phyloP scores from a whole-genome alignment of 2,797 vertebrate genomes.

The Chaunax sp. region DNA sequence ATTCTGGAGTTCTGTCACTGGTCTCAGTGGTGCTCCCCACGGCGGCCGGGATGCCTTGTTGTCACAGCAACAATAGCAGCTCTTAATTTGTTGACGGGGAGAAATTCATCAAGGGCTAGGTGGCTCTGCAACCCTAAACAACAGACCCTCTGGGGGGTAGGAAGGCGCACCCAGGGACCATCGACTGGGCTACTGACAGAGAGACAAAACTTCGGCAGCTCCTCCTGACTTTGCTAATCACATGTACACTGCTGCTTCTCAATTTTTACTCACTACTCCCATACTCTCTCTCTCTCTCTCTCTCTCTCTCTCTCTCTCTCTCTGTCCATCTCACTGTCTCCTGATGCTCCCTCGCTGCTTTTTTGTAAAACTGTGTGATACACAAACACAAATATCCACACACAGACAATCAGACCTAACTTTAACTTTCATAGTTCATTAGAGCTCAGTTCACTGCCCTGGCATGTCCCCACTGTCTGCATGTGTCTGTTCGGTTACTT shows the following conservation, averaged over 20 bases:
- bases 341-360: constrained; percentile 30
- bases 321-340: constrained; percentile 15
- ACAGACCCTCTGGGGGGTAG: constrained; percentile 77
- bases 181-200: constrained; percentile 67
- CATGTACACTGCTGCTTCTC: constrained; percentile 43
- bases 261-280: constrained; percentile 37
- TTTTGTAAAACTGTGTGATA: constrained; percentile 40
- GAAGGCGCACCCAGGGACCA: constrained; percentile 70
- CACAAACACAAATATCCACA: constrained; percentile 24
- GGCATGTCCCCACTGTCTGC: constrained; percentile 19
- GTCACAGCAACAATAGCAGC: constrained; percentile 83
- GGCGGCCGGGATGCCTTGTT: constrained; percentile 85
- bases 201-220: constrained; percentile 80
- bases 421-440: constrained; percentile 70
- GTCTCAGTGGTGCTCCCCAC: constrained; percentile 93
- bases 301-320: constrained; percentile 18
- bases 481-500: constrained; percentile 25
- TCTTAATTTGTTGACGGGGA: constrained; percentile 87
- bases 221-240: constrained; percentile 73
- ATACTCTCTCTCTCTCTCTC: too few species aligned
- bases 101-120: constrained; percentile 83
- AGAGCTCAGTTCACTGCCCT: constrained; percentile 54
- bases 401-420: constrained; percentile 27
- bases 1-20: constrained; percentile 96
- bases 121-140: constrained; percentile 76